A percentile compares a stretch with the other conserved stretches of the same genome.
Evolutionary conservation across 1,140 invertebrate genomes (phyloP).

Genomic region (Drosophila teissieri): DNA sequence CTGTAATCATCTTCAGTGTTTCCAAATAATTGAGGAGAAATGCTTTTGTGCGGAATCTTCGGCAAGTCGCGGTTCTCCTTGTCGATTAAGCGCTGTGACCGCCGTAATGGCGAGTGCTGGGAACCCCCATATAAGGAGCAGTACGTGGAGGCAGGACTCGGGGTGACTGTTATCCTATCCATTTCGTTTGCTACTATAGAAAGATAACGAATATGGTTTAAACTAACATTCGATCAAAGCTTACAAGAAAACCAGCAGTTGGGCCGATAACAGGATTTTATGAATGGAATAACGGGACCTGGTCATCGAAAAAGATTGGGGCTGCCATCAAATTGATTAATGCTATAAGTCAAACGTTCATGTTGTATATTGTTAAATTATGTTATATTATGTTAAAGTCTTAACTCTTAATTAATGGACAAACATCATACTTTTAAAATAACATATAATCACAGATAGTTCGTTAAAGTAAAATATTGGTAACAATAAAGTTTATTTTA

Average conservation of each 20-base stretch:
- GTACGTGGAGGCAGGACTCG: slow-evolving; percentile 45
- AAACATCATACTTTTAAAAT: too few species aligned
- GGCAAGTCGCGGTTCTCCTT: slow-evolving; percentile 14
- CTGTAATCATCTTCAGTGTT: slow-evolving; percentile 44
- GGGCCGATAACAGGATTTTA: not conserved
- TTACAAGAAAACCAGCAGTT: not conserved
- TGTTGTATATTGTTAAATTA: too few species aligned
- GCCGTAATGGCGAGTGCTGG: slow-evolving; percentile 20
- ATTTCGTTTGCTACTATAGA: not conserved
- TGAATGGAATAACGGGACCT: not conserved
- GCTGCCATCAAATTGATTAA: not conserved
- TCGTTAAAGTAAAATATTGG: too few species aligned
- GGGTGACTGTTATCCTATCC: not conserved
- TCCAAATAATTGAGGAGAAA: slow-evolving; percentile 51
- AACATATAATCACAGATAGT: too few species aligned
- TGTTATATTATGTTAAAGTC: too few species aligned
- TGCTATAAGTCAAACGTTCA: too few species aligned
- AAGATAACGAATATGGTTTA: not conserved
- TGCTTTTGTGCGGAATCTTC: not conserved
- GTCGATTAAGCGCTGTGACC: slow-evolving; percentile 48
- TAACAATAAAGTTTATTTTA: not conserved
- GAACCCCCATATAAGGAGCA: slow-evolving; percentile 10
- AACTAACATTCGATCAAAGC: not conserved
- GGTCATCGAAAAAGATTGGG: not conserved
- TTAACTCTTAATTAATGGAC: too few species aligned